Evolutionary conservation across 1,140 invertebrate genomes (phyloP).

Genomic region (Drosophila pandora): DNA sequence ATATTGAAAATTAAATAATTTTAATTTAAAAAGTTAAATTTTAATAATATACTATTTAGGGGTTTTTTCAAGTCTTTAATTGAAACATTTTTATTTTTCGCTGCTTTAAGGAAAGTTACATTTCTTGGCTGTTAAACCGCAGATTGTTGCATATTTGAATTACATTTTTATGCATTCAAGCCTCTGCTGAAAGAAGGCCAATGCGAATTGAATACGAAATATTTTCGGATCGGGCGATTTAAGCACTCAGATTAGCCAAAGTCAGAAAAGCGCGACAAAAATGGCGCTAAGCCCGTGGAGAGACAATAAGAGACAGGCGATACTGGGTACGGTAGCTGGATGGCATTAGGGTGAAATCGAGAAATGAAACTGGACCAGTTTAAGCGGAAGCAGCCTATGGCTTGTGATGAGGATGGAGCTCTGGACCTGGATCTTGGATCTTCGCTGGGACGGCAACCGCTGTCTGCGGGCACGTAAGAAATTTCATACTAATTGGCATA

Average conservation of each 20-base stretch:
- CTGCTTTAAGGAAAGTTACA: neutral
- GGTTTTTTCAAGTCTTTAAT: neutral
- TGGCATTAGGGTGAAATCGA: conserved; percentile 80
- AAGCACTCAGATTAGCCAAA: conserved; percentile 59
- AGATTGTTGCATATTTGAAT: conserved; percentile 11
- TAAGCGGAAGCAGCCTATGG: conserved; percentile 75
- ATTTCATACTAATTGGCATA: conserved; percentile 84
- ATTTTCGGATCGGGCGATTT: conserved; percentile 50
- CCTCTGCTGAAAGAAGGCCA: neutral
- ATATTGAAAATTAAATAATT: too few species aligned
- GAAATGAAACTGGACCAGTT: conserved; percentile 82
- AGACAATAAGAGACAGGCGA: conserved; percentile 53
- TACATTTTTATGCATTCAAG: conserved; percentile 6
- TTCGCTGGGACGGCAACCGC: conserved; percentile 12
- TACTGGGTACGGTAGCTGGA: conserved; percentile 15
- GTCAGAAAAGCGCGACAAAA: conserved; percentile 72
- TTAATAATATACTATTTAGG: neutral
- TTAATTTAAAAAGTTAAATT: too few species aligned
- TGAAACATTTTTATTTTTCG: neutral
- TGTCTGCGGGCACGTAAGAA: conserved; percentile 83
- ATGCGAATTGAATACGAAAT: conserved; percentile 52
- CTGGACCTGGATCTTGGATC: conserved; percentile 21
- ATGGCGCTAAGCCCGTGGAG: conserved; percentile 68
- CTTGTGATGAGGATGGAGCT: conserved; percentile 37
- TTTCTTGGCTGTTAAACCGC: neutral